Conservation (phyloP, 2,888 invertebrate genomes). For the Drosophila borborema region DNA sequence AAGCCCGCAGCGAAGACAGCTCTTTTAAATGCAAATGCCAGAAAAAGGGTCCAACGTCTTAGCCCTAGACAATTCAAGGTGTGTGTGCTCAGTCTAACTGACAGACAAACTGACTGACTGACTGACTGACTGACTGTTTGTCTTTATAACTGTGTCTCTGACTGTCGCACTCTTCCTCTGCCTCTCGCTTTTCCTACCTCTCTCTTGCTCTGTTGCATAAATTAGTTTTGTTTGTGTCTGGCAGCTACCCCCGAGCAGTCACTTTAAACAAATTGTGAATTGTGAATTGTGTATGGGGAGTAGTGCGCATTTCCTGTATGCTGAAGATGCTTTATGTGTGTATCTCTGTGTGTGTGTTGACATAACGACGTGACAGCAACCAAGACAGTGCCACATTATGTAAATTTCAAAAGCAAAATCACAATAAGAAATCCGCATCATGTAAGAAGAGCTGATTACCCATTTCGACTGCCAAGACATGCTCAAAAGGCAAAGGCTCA, state of each 20-base stretch:
- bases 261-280: slow-evolving; percentile 71
- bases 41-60: slow-evolving; percentile 40
- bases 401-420: slow-evolving; percentile 70
- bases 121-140: slow-evolving; percentile 29
- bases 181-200: slow-evolving; percentile 17
- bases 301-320: slow-evolving; percentile 71
- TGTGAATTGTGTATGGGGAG: slow-evolving; percentile 53
- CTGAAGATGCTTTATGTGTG: neutral
- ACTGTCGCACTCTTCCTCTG: slow-evolving; percentile 22
- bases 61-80: slow-evolving; percentile 39
- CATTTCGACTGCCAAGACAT: slow-evolving; percentile 48
- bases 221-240: slow-evolving; percentile 73
- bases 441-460: slow-evolving; percentile 59
- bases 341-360: slow-evolving; percentile 47
- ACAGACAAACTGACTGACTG: slow-evolving; percentile 25
- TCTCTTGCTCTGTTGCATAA: slow-evolving; percentile 54
- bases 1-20: slow-evolving; percentile 55
- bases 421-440: slow-evolving; percentile 68
- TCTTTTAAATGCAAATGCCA: slow-evolving; percentile 74
- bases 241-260: slow-evolving; percentile 48
- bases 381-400: slow-evolving; percentile 61
- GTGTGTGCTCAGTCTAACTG: slow-evolving; percentile 41
- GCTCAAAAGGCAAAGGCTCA: slow-evolving; percentile 43
- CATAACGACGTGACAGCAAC: slow-evolving; percentile 60
- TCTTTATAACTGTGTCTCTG: slow-evolving; percentile 6